Conservation (phyloP, 1,140 invertebrate genomes). For the Sycobia sp. region DNA sequence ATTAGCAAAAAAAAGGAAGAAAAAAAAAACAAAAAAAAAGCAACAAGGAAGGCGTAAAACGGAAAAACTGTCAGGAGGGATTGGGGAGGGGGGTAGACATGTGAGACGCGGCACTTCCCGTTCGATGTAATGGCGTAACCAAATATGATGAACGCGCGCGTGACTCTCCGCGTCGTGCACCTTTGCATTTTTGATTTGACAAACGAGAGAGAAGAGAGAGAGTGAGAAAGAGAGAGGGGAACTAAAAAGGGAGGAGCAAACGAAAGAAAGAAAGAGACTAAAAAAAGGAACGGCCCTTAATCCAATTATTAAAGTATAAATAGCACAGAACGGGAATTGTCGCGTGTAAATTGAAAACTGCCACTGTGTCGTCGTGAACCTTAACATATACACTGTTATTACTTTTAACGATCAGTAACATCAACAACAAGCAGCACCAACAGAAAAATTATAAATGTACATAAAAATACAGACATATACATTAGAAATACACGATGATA, state of each 20-base stretch:
- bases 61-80: too few relatives aligned
- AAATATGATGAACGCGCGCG: conserved; percentile 1
- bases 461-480: conserved; percentile 6
- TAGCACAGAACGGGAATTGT: too few relatives aligned
- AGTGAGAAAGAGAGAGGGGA: conserved; percentile 9
- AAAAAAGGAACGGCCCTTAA: too few relatives aligned
- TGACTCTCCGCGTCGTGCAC: neutral
- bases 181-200: conserved; percentile 18
- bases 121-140: conserved; percentile 24
- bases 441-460: neutral
- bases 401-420: conserved; percentile 4
- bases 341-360: conserved; percentile 26
- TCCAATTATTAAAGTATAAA: too few relatives aligned
- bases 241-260: too few relatives aligned
- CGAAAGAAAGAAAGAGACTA: too few relatives aligned
- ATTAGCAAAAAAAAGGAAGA: conserved; percentile 20
- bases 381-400: conserved; percentile 28
- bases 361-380: conserved; percentile 28
- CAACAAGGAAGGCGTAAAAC: neutral
- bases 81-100: neutral
- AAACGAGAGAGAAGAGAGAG: neutral
- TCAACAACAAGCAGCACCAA: neutral
- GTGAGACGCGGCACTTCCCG: conserved; percentile 13
- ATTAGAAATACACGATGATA: conserved; percentile 4
- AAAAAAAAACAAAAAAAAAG: conserved; percentile 5